Evolutionary conservation across 2,797 vertebrate species (phyloP).

Genomic region (Micrastur ruficollis): DNA sequence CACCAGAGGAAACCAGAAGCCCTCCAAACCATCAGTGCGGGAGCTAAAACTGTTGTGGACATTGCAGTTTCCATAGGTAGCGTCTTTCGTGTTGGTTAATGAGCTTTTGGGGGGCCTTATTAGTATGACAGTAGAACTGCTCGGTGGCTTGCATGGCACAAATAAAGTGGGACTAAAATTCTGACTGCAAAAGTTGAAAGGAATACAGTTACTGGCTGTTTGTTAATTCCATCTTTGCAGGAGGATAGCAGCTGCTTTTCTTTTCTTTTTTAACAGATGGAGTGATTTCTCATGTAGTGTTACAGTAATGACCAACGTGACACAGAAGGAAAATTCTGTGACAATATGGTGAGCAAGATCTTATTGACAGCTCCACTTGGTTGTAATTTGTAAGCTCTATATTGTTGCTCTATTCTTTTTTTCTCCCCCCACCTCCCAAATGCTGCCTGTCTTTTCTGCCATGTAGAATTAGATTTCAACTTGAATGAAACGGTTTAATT

Average conservation of each 20-base stretch:
- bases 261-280: slow-evolving; percentile 79
- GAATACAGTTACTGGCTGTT: slow-evolving; percentile 68
- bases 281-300: slow-evolving; percentile 78
- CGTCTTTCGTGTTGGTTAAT: not conserved
- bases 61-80: not conserved
- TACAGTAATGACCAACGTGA: slow-evolving; percentile 74
- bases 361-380: slow-evolving; percentile 73
- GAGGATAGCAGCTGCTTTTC: slow-evolving; percentile 75
- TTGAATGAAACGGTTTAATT: slow-evolving; percentile 55
- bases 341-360: slow-evolving; percentile 75
- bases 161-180: slow-evolving; percentile 67
- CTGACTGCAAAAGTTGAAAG: slow-evolving; percentile 71
- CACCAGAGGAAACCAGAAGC: not conserved
- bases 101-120: slow-evolving; percentile 19
- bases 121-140: slow-evolving; percentile 30
- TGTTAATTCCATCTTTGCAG: slow-evolving; percentile 75
- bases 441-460: slow-evolving; percentile 51
- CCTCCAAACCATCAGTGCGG: not conserved
- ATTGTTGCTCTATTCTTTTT: slow-evolving; percentile 52
- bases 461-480: slow-evolving; percentile 51
- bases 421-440: slow-evolving; percentile 11
- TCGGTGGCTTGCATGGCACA: slow-evolving; percentile 58
- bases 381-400: slow-evolving; percentile 44
- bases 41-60: not conserved
- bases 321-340: slow-evolving; percentile 75